Base-by-base conservation (phyloP, 2,888 invertebrate genomes). In the Horisme vitalbata region DNA sequence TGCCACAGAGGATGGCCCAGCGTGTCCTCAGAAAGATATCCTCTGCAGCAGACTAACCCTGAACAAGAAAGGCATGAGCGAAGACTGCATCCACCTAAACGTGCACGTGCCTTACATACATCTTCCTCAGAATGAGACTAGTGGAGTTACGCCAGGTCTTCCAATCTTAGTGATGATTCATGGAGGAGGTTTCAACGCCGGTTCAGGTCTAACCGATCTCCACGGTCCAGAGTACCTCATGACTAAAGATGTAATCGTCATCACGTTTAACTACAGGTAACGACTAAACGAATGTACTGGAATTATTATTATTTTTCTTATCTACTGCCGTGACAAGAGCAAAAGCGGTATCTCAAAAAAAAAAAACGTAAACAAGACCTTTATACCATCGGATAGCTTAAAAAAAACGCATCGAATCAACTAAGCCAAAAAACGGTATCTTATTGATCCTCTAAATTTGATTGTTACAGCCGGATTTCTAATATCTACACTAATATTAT, bases 11-110 rank as follows among this genome's bases (percentile, higher is more conserved):
- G 92, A 91, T 51, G 79, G 91, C 0, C 80, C 90, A 0, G 80
- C 90, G 5, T 93, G 93, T 58, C 90, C 91, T 0, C 93, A 93
- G 59, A 62, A 77, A 4, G 83, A 88, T 41, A 56, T 76, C 5
- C 12, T 72, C 14, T 75, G 67, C 28, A 60, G 57, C 1, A 12
- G 45, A 1, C 15, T 69, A 7, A 38, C 63, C 3, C 53, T 57
- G 30, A 45, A 57, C 1, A 20, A 46, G 6, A 41, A 45, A 10
- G 58, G 59, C 2, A 61, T 62, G 61, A 63, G 60, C 35, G 75
- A 75, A 41, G 63, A 66, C 11, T 75, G 75, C 37, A 63, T 75
- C 18, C 63, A 61, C 32, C 63, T 60, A n/a, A 74, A 73, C 47
- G 52, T 75, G 7, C 44, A 44, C 13, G 41, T 41, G 4, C 35